Conservation (phyloP, 2,113 vertebrate genomes). For the Psittacus erithacus region DNA sequence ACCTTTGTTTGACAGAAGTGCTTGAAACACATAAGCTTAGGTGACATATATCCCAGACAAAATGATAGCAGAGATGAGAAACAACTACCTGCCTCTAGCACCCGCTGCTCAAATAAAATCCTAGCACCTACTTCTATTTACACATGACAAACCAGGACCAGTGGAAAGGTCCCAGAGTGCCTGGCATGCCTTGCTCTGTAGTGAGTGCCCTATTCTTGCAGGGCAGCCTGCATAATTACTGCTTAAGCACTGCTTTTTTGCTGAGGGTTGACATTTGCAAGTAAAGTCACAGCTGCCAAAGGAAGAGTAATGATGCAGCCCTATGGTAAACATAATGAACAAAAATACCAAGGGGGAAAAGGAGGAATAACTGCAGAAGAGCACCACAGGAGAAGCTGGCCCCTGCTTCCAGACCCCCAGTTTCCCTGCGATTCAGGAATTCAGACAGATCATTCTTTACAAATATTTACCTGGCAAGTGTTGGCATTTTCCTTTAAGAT, state of each 20-base stretch:
- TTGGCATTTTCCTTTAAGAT: conserved; percentile 34
- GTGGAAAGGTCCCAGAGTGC: neutral
- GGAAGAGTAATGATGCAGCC: neutral
- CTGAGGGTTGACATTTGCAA: neutral
- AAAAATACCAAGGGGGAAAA: neutral
- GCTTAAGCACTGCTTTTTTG: neutral
- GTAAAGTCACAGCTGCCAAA: conserved; percentile 8
- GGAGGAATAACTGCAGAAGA: neutral
- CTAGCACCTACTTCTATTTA: neutral
- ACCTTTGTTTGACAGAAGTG: neutral
- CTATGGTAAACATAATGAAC: neutral
- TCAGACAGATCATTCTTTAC: conserved; percentile 17
- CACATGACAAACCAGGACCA: neutral
- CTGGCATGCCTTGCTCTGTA: neutral
- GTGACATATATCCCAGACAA: neutral
- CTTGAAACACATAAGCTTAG: neutral
- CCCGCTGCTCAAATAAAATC: neutral
- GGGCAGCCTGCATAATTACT: neutral
- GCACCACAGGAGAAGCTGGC: neutral
- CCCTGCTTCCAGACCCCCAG: neutral
- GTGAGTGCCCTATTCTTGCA: neutral
- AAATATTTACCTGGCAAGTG: conserved; percentile 35
- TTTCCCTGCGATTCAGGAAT: neutral
- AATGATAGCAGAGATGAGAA: neutral
- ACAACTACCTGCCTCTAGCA: neutral